Percentiles rank a stretch among this genome's conserved stretches.
phyloP scores from a whole-genome alignment of 1,140 invertebrate genomes.

The Amyelois transitella region DNA sequence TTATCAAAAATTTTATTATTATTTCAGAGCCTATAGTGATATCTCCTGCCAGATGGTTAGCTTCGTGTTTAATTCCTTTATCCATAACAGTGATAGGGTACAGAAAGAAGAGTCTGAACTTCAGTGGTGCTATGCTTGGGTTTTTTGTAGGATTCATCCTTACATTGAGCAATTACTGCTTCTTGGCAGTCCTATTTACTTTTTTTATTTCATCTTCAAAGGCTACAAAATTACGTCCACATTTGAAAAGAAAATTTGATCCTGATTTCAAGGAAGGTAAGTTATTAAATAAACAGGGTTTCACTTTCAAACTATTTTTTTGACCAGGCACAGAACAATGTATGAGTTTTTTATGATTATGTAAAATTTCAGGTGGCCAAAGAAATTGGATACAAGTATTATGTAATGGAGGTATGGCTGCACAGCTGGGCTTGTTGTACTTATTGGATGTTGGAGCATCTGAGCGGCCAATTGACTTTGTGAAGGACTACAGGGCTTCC shows the following conservation, averaged over 20 bases:
- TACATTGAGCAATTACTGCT: constrained; percentile 86
- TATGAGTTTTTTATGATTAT: not conserved
- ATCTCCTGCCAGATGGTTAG: constrained; percentile 83
- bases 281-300: not conserved
- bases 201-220: constrained; percentile 90
- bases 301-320: constrained; percentile 8
- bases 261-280: constrained; percentile 86
- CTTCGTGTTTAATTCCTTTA: constrained; percentile 81
- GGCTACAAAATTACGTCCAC: constrained; percentile 85
- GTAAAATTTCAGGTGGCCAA: constrained; percentile 79
- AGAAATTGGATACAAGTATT: constrained; percentile 94
- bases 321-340: constrained; percentile 5
- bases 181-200: constrained; percentile 81
- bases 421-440: constrained; percentile 85
- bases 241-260: constrained; percentile 84
- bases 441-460: constrained; percentile 86
- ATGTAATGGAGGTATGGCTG: constrained; percentile 91
- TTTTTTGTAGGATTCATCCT: constrained; percentile 86
- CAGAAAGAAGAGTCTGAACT: constrained; percentile 79
- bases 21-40: constrained; percentile 78
- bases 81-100: constrained; percentile 80
- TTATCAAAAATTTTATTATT: constrained; percentile 15
- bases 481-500: constrained; percentile 83
- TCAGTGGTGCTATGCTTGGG: constrained; percentile 82
- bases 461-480: constrained; percentile 88